Base-by-base conservation (phyloP, 2,797 vertebrate species). In the Gymnopithys bicolor region DNA sequence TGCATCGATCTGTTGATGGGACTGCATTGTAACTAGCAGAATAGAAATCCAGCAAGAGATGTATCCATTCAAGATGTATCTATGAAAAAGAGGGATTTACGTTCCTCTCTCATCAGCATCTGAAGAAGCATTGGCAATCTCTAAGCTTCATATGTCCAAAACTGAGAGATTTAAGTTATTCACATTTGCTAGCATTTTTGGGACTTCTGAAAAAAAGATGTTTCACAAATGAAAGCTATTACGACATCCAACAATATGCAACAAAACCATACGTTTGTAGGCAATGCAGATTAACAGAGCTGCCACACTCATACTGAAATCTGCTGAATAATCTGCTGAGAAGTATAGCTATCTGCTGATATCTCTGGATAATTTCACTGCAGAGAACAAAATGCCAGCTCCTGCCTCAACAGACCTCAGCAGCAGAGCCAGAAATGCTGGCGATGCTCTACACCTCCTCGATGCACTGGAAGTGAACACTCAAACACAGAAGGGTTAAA, bases 401-500 rank as follows among this genome's bases (percentile, higher is more conserved):
- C 46, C 66, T 89, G 79, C 58, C 59, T 67, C 73, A 56, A 35
- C 0, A 81, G 51, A 67, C 62, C 77, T 88, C 80, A 73, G n/a
- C 73, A 79, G 71, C 69, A 27, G 35, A 71, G 33, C 19, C 85
- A 81, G 62, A 93, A 90, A 51, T 4, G 7, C 19, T 43, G 39
- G 49, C 18, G 53, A 66, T 68, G 33, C 19, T 56, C 58, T 66
- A 39, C 39, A 3, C 24, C 33, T 80, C 84, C 60, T 86, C 37
- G 8, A 35, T 28, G 39, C 4, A 1, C 0, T 80, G 37, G 24
- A 69, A 86, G 27, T 5, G n/a, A 93, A 67, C 39, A 32, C 19
- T 7, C 45, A 78, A 91, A 71, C 55, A 66, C 24, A 48, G 35
- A 91, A 95, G 94, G 86, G 93, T 96, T 95, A 95, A 96, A 90